These are phyloP conservation scores for Eupeodes luniger DNA, from an alignment of 2,888 invertebrate species.

Conservation along the genomic window DNA sequence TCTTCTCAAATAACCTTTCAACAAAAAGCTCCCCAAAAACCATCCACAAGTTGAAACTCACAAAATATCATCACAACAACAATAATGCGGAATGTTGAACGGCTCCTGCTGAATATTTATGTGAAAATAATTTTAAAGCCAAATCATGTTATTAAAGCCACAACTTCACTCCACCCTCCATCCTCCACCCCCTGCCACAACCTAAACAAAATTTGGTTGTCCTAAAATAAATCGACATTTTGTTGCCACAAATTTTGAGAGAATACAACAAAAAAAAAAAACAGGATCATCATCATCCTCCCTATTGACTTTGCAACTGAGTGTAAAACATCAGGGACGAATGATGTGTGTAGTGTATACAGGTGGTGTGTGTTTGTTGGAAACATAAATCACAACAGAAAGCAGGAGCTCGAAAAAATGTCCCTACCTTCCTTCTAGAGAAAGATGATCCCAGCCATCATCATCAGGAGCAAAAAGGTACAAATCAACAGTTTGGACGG, in stretches of 20 bases:
- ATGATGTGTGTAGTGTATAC: constrained; percentile 10
- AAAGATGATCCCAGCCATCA: constrained; percentile 74
- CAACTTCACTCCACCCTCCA: background rate
- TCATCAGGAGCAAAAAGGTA: constrained; percentile 51
- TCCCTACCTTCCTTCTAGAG: constrained; percentile 46
- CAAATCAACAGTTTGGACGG: constrained; percentile 47
- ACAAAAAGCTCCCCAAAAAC: constrained; percentile 1
- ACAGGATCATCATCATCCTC: background rate
- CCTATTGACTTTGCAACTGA: constrained; percentile 55
- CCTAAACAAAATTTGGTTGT: constrained; percentile 19
- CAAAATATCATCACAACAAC: constrained; percentile 27
- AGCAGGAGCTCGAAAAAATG: constrained; percentile 34
- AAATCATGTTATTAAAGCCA: constrained; percentile 70
- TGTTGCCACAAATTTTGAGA: constrained; percentile 35
- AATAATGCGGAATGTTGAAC: background rate
- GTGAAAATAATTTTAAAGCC: constrained; percentile 71
- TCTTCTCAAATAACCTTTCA: background rate
- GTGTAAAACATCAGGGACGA: constrained; percentile 34
- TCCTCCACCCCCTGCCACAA: background rate
- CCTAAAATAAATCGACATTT: constrained; percentile 61
- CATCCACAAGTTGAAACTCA: constrained; percentile 28
- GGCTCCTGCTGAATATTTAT: constrained; percentile 68
- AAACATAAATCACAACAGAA: constrained; percentile 66
- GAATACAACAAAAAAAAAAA: background rate
- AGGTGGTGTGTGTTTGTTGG: constrained; percentile 43